phyloP scores from a whole-genome alignment of 2,797 vertebrate genomes.

The Anniella stebbinsi region DNA sequence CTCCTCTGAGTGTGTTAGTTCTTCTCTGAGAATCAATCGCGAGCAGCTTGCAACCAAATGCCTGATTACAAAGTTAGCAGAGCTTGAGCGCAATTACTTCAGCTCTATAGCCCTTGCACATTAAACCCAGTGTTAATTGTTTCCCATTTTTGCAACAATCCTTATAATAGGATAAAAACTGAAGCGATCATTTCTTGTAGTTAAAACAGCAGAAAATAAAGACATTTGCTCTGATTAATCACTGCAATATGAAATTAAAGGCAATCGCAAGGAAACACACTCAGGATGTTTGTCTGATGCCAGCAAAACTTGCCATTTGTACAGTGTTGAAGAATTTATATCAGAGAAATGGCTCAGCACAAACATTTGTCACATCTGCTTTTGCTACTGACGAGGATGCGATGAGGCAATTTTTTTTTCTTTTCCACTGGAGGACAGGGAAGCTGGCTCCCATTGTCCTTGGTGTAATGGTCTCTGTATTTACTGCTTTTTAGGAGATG shows the following conservation, averaged over 20 bases:
- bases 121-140: slow-evolving; percentile 86
- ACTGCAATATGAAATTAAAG: slow-evolving; percentile 79
- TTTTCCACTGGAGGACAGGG: neutral
- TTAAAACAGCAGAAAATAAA: slow-evolving; percentile 85
- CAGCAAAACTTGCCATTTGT: slow-evolving; percentile 51
- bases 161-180: slow-evolving; percentile 85
- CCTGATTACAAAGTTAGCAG: slow-evolving; percentile 89
- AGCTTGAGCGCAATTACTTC: slow-evolving; percentile 88
- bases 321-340: slow-evolving; percentile 51
- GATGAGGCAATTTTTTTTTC: slow-evolving; percentile 40
- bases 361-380: slow-evolving; percentile 23
- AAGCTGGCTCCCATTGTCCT: neutral
- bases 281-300: slow-evolving; percentile 48
- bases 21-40: slow-evolving; percentile 78
- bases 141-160: slow-evolving; percentile 84
- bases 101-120: slow-evolving; percentile 81
- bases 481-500: neutral
- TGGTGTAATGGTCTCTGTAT: neutral
- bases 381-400: slow-evolving; percentile 13
- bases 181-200: slow-evolving; percentile 83
- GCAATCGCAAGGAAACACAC: slow-evolving; percentile 68
- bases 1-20: slow-evolving; percentile 74
- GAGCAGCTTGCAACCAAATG: slow-evolving; percentile 87
- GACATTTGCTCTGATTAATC: slow-evolving; percentile 81
- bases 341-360: slow-evolving; percentile 32